Conservation (phyloP, 2,113 vertebrate genomes). For the Petromus typicus region DNA sequence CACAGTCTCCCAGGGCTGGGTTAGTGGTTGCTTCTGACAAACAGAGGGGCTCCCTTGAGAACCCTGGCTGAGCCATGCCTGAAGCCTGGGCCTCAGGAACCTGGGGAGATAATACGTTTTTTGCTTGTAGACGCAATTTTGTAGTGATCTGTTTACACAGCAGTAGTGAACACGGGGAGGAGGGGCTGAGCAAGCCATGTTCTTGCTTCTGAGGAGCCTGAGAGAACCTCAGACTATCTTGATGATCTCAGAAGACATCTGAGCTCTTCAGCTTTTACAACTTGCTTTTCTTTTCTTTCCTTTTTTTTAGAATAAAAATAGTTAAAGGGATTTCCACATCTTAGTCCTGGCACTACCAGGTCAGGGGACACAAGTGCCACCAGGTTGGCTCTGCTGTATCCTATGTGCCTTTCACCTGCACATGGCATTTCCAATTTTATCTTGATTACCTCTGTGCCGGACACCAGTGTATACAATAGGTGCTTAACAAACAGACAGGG, state of each 20-base stretch:
- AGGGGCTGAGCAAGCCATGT: not conserved
- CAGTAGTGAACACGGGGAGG: not conserved
- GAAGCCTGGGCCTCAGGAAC: not conserved
- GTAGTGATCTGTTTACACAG: not conserved
- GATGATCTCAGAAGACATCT: not conserved
- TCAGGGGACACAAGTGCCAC: not conserved
- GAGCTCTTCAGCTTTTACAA: not conserved
- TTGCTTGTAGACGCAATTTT: not conserved
- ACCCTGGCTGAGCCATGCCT: not conserved
- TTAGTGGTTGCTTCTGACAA: not conserved
- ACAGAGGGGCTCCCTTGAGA: not conserved
- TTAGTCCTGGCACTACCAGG: not conserved
- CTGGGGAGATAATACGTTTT: not conserved
- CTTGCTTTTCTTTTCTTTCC: not conserved
- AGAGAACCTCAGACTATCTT: not conserved
- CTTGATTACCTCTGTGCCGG: not conserved
- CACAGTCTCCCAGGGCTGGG: not conserved
- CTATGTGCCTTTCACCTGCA: not conserved
- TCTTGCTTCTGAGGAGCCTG: not conserved
- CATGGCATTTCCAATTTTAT: rapidly evolving
- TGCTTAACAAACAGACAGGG: not conserved
- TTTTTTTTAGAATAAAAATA: not conserved
- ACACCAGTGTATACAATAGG: not conserved
- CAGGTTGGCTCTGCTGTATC: not conserved
- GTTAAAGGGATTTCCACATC: not conserved